A percentile compares a stretch with the other conserved stretches of the same genome.
Evolutionary conservation across 92 coral and sea anemone species (phyloP).

Genomic region (Palythoa heliodiscus): DNA sequence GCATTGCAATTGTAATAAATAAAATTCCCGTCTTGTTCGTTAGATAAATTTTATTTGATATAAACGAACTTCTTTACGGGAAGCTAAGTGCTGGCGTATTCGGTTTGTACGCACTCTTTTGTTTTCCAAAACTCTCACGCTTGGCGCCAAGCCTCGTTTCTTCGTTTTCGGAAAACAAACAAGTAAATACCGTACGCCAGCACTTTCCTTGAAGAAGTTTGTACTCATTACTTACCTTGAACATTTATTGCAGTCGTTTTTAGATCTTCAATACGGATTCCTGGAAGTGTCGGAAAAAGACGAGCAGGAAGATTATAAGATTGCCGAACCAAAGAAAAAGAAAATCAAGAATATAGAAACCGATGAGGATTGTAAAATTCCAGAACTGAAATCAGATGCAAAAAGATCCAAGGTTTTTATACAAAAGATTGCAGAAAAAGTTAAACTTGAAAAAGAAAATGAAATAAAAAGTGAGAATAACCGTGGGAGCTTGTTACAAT

Average conservation of each 20-base stretch:
- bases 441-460: background rate
- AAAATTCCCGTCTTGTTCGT: no score
- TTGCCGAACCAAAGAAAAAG: slow-evolving; percentile 21
- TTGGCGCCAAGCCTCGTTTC: no score
- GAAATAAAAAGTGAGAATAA: background rate
- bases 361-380: background rate
- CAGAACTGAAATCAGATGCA: background rate
- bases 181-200: no score
- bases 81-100: no score
- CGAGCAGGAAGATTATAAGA: slow-evolving; percentile 13
- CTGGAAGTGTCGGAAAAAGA: slow-evolving; percentile 7
- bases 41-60: no score
- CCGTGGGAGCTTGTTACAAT: background rate
- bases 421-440: background rate
- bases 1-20: no score
- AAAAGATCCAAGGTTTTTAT: background rate
- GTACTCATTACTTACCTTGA: background rate
- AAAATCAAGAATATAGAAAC: background rate
- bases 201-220: no score
- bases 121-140: no score
- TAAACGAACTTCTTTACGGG: no score
- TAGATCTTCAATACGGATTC: slow-evolving; percentile 30
- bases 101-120: no score
- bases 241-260: slow-evolving; percentile 8
- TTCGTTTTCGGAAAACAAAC: no score